A percentile compares a stretch with the other conserved stretches of the same genome.
Conservation (phyloP, 1,140 invertebrate species). For the Melanaphis sacchari region DNA sequence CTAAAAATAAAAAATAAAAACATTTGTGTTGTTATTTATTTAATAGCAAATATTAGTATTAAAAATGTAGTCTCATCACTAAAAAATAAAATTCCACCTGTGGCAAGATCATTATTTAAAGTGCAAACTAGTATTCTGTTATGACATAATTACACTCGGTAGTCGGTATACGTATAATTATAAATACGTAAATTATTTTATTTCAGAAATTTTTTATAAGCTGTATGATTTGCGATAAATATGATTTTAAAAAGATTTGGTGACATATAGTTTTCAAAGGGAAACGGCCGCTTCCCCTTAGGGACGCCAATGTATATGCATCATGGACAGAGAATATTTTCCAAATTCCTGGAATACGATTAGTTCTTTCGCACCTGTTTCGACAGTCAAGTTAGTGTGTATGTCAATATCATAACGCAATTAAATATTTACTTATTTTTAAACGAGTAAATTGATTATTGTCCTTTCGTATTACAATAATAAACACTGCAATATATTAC, state of each 20-base stretch:
- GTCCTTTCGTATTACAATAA: neutral
- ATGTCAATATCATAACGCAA: neutral
- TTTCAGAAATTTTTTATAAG: neutral
- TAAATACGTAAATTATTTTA: neutral
- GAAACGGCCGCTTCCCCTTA: neutral
- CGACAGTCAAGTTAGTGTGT: neutral
- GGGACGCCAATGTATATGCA: neutral
- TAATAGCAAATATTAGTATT: too few relatives aligned
- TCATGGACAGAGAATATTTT: neutral
- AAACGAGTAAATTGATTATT: neutral
- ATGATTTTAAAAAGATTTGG: neutral
- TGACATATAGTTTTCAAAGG: neutral
- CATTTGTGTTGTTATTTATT: too few relatives aligned
- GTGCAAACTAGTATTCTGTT: too few relatives aligned
- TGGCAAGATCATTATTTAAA: too few relatives aligned
- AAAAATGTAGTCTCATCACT: too few relatives aligned
- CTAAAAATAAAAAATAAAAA: too few relatives aligned
- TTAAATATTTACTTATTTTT: neutral
- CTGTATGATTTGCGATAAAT: neutral
- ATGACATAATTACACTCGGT: too few relatives aligned
- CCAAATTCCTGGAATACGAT: neutral
- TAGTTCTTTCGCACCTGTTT: neutral
- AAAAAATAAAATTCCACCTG: too few relatives aligned
- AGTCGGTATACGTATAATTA: too few relatives aligned
- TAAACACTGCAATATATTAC: neutral